Evolutionary conservation across 2,888 invertebrate genomes (phyloP), one percentile per base, ranked within the genome.

Genomic region (Aricia artaxerxes): DNA sequence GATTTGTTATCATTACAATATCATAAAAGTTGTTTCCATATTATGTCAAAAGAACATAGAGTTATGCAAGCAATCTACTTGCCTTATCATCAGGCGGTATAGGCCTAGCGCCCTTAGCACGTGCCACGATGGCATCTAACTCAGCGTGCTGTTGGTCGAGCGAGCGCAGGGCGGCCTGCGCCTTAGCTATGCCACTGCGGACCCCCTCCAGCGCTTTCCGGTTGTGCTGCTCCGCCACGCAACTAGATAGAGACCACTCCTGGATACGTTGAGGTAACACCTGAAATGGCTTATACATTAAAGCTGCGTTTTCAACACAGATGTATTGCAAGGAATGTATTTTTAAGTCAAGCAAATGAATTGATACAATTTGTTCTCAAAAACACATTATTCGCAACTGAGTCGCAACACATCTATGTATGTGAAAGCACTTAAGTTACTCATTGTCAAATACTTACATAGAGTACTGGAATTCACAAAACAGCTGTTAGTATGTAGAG

Each of bases 261-360:
- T 98, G 98, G 80, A 99, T 97, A 11, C 99, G 96, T 84, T 97
- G 97, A 0, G 98, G 98, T 16, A 98, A 88, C n/a, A 98, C 96
- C 95, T 97, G 89, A 57, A 57, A 57, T 57, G 57, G 16, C 57
- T 16, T 4, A 16, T 1, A 57, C 16, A 16, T 57, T 57, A 57
- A 16, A 57, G 13, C 49, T 49, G 49, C 49, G 49, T 9, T 49
- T 49, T 9, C 49, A 7, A 44, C 44, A 44, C 9, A 49, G 9
- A 49, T 49, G 2, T 49, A 9, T 11, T 49, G 49, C 49, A 49
- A 49, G 9, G 9, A 49, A 49, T 49, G 49, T 49, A 49, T 49
- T 49, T 49, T 49, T 49, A 49, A 49, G 49, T 49, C 49, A 11
- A 49, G 49, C 49, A 49, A 49, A 49, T 57, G 57, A 57, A 57